These are phyloP conservation scores for Palythoa caribaeorum DNA, from an alignment of 92 coral and sea anemone species.

Conservation along the genomic window DNA sequence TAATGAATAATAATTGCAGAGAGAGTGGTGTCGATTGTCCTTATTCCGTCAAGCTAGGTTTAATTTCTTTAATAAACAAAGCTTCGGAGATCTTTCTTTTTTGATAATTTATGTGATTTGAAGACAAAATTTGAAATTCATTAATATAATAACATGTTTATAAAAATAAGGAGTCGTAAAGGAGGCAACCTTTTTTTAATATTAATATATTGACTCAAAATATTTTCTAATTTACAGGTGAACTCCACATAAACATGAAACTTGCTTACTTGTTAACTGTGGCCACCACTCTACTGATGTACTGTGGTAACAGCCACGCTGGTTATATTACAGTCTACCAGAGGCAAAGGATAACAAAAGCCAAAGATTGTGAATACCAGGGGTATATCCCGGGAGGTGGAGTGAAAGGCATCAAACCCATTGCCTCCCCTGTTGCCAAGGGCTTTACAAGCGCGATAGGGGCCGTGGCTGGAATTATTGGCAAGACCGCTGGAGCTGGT, in stretches of 20 bases:
- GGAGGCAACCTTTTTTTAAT: not conserved
- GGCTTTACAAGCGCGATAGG: constrained; percentile 7
- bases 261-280: not conserved
- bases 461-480: not conserved
- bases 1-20: too few species aligned
- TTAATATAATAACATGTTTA: too few species aligned
- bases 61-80: too few species aligned
- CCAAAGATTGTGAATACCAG: not conserved
- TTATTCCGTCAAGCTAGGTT: too few species aligned
- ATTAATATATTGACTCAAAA: not conserved
- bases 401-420: not conserved
- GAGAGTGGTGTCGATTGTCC: too few species aligned
- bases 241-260: not conserved
- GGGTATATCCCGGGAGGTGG: constrained; percentile 22
- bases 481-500: not conserved
- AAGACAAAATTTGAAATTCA: too few species aligned
- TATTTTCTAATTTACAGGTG: not conserved
- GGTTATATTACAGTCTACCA: not conserved
- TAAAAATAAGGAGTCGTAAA: too few species aligned
- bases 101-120: too few species aligned
- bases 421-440: constrained; percentile 20
- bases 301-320: not conserved
- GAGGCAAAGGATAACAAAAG: not conserved
- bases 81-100: too few species aligned
- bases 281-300: not conserved